A percentile compares a stretch with the other conserved stretches of the same genome.
Evolutionary conservation across 2,113 vertebrate species (phyloP).

Genomic region (Scolopax mira): DNA sequence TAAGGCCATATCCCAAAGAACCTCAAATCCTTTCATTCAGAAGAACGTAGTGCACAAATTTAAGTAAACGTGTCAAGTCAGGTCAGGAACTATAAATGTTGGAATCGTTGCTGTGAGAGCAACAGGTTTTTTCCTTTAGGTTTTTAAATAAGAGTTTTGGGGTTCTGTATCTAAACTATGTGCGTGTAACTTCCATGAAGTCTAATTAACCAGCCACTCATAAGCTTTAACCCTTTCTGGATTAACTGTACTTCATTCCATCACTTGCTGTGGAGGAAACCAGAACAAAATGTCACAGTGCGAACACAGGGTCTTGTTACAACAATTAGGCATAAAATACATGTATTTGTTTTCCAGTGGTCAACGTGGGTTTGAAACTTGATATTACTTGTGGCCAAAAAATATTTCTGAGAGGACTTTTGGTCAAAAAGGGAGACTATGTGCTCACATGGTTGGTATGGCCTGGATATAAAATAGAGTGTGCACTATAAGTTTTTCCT

Average conservation of each 20-base stretch:
- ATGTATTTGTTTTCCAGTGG: conserved; percentile 10
- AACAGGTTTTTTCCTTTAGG: background rate
- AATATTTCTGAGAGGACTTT: background rate
- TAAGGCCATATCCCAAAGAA: background rate
- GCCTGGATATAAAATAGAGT: background rate
- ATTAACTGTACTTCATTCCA: background rate
- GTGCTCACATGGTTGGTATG: background rate
- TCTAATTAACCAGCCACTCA: background rate
- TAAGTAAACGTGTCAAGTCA: background rate
- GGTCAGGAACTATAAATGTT: background rate
- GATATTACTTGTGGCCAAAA: background rate
- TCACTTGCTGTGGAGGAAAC: background rate
- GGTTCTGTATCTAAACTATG: background rate
- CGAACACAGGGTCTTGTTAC: background rate
- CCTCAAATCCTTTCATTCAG: background rate
- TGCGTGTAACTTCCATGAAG: background rate
- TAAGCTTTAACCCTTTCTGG: background rate
- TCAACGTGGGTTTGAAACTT: conserved; percentile 5
- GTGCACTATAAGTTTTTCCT: background rate
- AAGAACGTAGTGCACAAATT: background rate
- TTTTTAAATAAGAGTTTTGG: background rate
- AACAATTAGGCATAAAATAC: background rate
- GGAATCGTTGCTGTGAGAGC: background rate
- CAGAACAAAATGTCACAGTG: background rate
- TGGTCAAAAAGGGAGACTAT: background rate